A percentile compares a stretch with the other conserved stretches of the same genome.
These are phyloP conservation scores for Poliocrania exsul DNA, from an alignment of 2,797 vertebrate species.

Conservation along the genomic window DNA sequence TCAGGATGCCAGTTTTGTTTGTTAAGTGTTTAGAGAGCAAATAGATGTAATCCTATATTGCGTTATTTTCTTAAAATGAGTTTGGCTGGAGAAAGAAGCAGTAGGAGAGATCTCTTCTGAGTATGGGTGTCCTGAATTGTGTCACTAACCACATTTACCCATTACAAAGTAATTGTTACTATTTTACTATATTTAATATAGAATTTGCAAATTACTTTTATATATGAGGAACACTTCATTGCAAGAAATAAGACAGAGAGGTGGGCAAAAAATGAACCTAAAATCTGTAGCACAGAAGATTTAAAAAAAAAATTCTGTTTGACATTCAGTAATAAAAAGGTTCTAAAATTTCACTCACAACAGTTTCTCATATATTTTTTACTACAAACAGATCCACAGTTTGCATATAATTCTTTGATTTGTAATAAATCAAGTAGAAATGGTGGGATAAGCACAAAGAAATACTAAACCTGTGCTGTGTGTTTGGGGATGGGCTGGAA, in stretches of 20 bases:
- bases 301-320: neutral
- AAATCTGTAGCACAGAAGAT: neutral
- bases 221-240: neutral
- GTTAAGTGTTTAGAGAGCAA: slow-evolving; percentile 73
- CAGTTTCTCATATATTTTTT: neutral
- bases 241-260: neutral
- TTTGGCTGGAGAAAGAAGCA: slow-evolving; percentile 22
- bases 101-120: neutral
- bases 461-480: neutral
- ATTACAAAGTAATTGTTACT: neutral
- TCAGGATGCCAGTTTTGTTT: slow-evolving; percentile 73
- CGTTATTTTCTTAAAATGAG: slow-evolving; percentile 30
- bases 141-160: neutral
- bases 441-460: neutral
- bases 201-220: neutral
- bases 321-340: neutral
- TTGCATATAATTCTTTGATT: neutral
- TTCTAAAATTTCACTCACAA: neutral
- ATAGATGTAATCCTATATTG: slow-evolving; percentile 64
- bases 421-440: slow-evolving; percentile 17
- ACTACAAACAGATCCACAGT: neutral
- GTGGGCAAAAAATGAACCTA: neutral
- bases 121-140: neutral
- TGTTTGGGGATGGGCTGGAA: slow-evolving; percentile 55
- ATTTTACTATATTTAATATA: neutral